Base-by-base conservation (phyloP, 2,113 vertebrate genomes). In the Caracal caracal region DNA sequence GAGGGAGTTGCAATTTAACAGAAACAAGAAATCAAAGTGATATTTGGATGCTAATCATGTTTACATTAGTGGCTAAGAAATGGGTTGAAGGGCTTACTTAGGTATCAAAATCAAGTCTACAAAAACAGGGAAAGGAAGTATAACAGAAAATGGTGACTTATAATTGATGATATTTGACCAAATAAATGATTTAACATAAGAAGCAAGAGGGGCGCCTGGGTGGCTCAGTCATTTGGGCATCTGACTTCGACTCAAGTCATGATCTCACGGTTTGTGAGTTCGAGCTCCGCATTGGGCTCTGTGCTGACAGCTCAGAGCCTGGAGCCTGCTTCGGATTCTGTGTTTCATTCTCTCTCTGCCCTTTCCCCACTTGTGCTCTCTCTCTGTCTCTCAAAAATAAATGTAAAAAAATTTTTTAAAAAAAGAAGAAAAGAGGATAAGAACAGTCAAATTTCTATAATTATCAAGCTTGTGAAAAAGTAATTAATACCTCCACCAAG, bases 91-190 rank as follows among this genome's bases (percentile, higher is more conserved):
- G 56, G 33, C 16, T 90, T 49, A 37, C 33, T 87, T 73, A 89
- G 83, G 2, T 66, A 86, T 80, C n/a, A 68, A 97, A 97, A 87
- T 79, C 9, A 59, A 40, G 49, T 87, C 37, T n/a, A 79, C n/a
- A 35, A 92, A 90, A 90, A 80, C 68, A 90, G 15, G n/a, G 56
- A 90, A 37, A 93, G 20, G 10, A 90, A 63, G 30, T 68, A 5
- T 26, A 51, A 40, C 12, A 70, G 66, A 81, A 89, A 78, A 85
- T 47, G 20, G 22, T 79, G 79, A 70, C 7, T 37, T 76, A 35
- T 53, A 82, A 78, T 28, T 37, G 53, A 95, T 92, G 82, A 70
- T 10, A 68, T 9, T 20, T 75, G 35, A 53, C 75, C 53, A 84
- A 87, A 94, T 78, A 79, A 94, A 79, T 79, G 35, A 49, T 82